These are phyloP conservation scores for Microtus pennsylvanicus DNA, from an alignment of 2,113 vertebrate genomes.

Conservation along the genomic window DNA sequence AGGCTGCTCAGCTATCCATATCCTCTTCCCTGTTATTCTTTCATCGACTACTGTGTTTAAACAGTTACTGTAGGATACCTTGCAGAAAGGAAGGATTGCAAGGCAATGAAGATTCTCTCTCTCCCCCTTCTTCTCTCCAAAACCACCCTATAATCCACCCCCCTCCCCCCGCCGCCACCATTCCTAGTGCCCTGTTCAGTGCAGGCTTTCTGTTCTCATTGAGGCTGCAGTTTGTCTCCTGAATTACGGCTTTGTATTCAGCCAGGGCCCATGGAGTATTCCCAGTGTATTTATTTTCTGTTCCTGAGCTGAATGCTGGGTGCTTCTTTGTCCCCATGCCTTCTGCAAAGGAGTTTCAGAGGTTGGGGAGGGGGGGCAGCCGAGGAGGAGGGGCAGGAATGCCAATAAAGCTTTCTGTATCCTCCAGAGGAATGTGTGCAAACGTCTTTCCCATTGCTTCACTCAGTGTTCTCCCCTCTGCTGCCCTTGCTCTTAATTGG, in stretches of 20 bases:
- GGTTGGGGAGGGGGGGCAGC: neutral
- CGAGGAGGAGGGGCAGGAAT: neutral
- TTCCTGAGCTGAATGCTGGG: slow-evolving; percentile 74
- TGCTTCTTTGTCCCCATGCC: slow-evolving; percentile 72
- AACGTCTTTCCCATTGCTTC: slow-evolving; percentile 71
- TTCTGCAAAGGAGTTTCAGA: slow-evolving; percentile 59
- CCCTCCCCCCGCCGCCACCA: accelerated
- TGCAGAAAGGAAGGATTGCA: neutral
- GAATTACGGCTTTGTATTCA: slow-evolving; percentile 79
- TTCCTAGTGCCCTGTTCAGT: slow-evolving; percentile 20
- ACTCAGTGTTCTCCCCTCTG: slow-evolving; percentile 72
- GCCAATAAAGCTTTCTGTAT: slow-evolving; percentile 76
- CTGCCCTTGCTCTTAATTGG: slow-evolving; percentile 75
- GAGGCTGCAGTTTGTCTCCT: slow-evolving; percentile 65
- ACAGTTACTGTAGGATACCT: neutral
- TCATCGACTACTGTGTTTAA: neutral
- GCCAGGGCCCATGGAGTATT: slow-evolving; percentile 67
- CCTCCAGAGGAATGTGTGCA: slow-evolving; percentile 55
- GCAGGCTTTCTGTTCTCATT: slow-evolving; percentile 59
- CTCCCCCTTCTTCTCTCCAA: neutral
- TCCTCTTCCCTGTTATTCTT: neutral
- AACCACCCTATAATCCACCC: neutral
- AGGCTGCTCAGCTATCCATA: neutral
- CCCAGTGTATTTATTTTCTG: slow-evolving; percentile 83
- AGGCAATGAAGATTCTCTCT: neutral